Base-by-base conservation (phyloP, 2,113 vertebrate species). In the Oenanthe oenanthe region DNA sequence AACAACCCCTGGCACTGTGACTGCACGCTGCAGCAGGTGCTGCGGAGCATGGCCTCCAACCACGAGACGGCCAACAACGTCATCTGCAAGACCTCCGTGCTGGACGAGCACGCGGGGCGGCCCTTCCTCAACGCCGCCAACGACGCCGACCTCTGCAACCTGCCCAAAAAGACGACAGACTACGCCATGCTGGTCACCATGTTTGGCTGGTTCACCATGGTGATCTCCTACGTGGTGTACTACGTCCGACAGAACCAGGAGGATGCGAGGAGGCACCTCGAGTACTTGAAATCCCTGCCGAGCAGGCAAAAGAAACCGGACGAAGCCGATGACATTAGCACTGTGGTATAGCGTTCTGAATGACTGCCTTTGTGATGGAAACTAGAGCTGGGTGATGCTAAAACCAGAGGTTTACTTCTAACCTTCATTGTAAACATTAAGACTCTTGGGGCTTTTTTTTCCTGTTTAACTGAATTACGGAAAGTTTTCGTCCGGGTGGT, bases 121-220 rank as follows among this genome's bases (percentile, higher is more conserved):
- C 98, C 99, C 0, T 99, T 99, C 97, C 97, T 99, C 96, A 99
- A 99, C 0, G 98, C 99, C 85, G 98, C 98, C 95, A 98, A 98
- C 1, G 99, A 99, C 3, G 98, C 98, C 4, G 99, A 99, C 98
- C 98, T 99, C 86, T 99, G 99, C 96, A 99, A 99, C 97, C 98
- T 99, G 89, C 98, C 99, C 13, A 99, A 99, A 98, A 98, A 99
- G 97, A 99, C 99, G 85, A 99, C 99, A 12, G 99, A 99, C 96
- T 99, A 99, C 2, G 99, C 99, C 92, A 99, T 99, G 99, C 97
- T 99, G 94, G 99, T 99, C 96, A 99, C 99, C 95, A 99, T 99
- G 99, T 99, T 99, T 80, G 99, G 99, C 96, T 99, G 99, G 99
- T 99, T 99, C 93, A 99, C 99, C 96, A 99, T 99, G 99, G 99